Percentiles rank a stretch among this genome's conserved stretches.
Evolutionary conservation across 2,113 vertebrate genomes (phyloP).

Genomic region (Oceanites oceanicus): DNA sequence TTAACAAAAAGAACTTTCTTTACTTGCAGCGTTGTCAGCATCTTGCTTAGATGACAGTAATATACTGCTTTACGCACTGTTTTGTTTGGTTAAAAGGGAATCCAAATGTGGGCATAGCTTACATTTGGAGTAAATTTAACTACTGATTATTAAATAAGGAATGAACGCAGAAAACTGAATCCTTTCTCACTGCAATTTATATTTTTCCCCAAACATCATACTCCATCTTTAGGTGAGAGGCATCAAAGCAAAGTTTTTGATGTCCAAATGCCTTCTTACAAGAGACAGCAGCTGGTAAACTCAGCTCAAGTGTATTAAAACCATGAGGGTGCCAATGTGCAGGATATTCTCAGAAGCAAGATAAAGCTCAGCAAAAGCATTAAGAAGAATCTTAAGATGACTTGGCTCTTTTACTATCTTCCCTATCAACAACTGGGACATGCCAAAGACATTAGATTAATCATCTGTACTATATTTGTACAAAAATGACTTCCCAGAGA

Average conservation of each 20-base stretch:
- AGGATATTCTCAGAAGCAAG: background rate
- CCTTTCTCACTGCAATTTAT: background rate
- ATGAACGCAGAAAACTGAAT: background rate
- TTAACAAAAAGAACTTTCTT: background rate
- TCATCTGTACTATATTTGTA: slow-evolving; percentile 35
- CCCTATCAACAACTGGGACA: background rate
- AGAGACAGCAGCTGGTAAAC: background rate
- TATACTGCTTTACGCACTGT: background rate
- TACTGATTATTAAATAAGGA: background rate
- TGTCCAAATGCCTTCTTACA: background rate
- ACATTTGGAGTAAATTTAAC: background rate
- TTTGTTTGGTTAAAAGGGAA: background rate
- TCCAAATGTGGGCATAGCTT: background rate
- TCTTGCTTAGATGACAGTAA: background rate
- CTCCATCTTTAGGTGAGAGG: background rate
- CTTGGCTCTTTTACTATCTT: background rate
- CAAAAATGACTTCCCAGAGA: slow-evolving; percentile 10
- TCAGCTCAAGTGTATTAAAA: background rate
- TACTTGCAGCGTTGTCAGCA: background rate
- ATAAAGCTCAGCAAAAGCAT: background rate
- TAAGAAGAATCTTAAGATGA: background rate
- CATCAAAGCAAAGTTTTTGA: background rate
- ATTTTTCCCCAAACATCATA: background rate
- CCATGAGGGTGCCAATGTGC: background rate
- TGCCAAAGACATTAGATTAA: slow-evolving; percentile 5